A percentile compares a stretch with the other conserved stretches of the same genome.
These are phyloP conservation scores for Agonopterix heracliana DNA, from an alignment of 2,888 invertebrate genomes.

Conservation along the genomic window DNA sequence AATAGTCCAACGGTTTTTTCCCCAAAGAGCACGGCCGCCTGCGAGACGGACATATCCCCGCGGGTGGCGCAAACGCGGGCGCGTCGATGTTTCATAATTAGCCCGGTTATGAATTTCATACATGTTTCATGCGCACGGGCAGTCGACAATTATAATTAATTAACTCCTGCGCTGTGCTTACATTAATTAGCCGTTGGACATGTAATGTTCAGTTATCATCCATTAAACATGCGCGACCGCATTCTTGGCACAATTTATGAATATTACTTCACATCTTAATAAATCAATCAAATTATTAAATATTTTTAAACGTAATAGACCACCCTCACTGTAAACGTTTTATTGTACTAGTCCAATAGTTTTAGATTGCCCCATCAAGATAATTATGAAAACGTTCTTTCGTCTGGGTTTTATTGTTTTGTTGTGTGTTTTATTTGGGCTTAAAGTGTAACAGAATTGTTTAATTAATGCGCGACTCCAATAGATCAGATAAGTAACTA, in stretches of 20 bases:
- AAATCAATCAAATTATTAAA: conserved; percentile 29
- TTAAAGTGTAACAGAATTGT: too few species aligned
- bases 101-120: conserved; percentile 72
- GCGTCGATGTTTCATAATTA: conserved; percentile 65
- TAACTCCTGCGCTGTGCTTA: conserved; percentile 64
- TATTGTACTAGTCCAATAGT: not conserved
- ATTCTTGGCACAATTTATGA: conserved; percentile 46
- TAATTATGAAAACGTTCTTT: too few species aligned
- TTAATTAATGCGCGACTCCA: too few species aligned
- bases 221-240: conserved; percentile 49
- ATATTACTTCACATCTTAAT: conserved; percentile 39
- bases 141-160: conserved; percentile 72
- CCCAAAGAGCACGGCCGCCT: too few species aligned
- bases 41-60: not conserved
- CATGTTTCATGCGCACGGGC: conserved; percentile 67
- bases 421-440: too few species aligned
- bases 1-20: too few species aligned
- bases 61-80: conserved; percentile 13
- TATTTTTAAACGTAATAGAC: conserved; percentile 25
- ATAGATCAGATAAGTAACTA: too few species aligned
- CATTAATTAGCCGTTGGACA: conserved; percentile 62
- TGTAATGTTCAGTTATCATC: conserved; percentile 57
- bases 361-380: not conserved
- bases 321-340: conserved; percentile 28
- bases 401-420: too few species aligned